A percentile compares a stretch with the other conserved stretches of the same genome.
Conservation (phyloP, 2,888 invertebrate species). For the Chouioia cunea region DNA sequence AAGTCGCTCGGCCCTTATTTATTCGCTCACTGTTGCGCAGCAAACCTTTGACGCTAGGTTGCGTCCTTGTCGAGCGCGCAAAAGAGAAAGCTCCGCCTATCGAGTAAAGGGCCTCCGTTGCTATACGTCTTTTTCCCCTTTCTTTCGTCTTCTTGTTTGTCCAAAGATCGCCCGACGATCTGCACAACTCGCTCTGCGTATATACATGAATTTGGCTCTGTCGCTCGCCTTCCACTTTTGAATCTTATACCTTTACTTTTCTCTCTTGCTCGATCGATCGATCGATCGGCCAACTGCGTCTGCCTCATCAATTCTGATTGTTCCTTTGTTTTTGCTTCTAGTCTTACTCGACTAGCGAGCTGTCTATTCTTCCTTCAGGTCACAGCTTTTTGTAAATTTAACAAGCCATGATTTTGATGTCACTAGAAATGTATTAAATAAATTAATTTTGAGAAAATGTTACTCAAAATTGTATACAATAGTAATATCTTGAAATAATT, state of each 20-base stretch:
- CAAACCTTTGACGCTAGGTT: not conserved
- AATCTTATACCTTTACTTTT: constrained; percentile 54
- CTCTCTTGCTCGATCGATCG: constrained; percentile 44
- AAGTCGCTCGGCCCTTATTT: constrained; percentile 49
- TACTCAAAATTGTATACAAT: too few relatives aligned
- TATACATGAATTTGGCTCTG: not conserved
- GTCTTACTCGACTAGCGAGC: constrained; percentile 7
- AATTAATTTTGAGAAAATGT: too few relatives aligned
- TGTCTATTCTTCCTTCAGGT: constrained; percentile 29
- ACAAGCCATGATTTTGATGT: too few relatives aligned
- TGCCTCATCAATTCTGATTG: constrained; percentile 25
- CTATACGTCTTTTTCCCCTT: not conserved
- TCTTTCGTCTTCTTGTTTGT: constrained; percentile 10
- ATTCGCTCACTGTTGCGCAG: constrained; percentile 27
- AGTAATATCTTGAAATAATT: too few relatives aligned
- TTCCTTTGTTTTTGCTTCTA: constrained; percentile 40
- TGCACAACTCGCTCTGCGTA: not conserved
- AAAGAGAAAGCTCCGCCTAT: constrained; percentile 63
- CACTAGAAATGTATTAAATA: too few relatives aligned
- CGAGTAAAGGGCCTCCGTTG: not conserved
- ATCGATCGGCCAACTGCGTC: not conserved
- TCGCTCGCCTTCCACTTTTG: constrained; percentile 52
- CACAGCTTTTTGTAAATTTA: not conserved
- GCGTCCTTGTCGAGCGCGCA: constrained; percentile 31
- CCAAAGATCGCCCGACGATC: not conserved